Percentiles rank a stretch among this genome's conserved stretches.
Evolutionary conservation across 2,888 invertebrate species (phyloP).

Genomic region (Glomeris marginata): DNA sequence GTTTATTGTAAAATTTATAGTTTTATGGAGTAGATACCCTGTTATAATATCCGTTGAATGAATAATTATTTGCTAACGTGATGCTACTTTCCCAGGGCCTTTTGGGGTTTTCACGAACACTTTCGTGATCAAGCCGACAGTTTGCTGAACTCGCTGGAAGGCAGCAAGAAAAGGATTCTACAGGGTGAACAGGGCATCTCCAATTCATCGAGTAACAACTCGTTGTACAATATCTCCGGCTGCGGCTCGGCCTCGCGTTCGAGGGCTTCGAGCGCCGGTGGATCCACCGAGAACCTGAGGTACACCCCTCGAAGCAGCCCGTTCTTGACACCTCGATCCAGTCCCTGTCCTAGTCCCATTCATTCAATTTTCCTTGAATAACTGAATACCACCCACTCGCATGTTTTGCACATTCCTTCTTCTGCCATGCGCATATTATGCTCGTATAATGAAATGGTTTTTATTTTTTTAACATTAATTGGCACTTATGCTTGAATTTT

Average conservation of each 20-base stretch:
- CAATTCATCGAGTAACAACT: conserved; percentile 28
- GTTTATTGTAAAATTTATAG: no score
- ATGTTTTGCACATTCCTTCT: background rate
- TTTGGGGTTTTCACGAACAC: conserved; percentile 71
- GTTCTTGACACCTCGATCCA: background rate
- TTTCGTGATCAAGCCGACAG: conserved; percentile 82
- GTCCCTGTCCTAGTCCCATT: background rate
- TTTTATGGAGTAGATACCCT: no score
- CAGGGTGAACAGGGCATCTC: conserved; percentile 36
- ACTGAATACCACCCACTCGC: no score
- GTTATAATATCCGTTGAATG: no score
- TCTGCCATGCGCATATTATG: no score
- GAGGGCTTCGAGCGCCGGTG: conserved; percentile 18
- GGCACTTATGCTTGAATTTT: no score
- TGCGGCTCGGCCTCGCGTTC: conserved; percentile 13
- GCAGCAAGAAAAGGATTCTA: conserved; percentile 51
- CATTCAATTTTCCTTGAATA: background rate
- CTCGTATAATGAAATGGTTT: no score
- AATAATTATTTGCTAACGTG: background rate
- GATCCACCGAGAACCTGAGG: conserved; percentile 24
- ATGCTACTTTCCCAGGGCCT: conserved; percentile 47
- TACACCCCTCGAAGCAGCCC: conserved; percentile 10
- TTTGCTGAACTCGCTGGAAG: conserved; percentile 66
- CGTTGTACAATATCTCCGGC: conserved; percentile 24
- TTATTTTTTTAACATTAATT: no score